Percentiles rank a stretch among this genome's conserved stretches.
These are phyloP conservation scores for Dendrolimus kikuchii DNA, from an alignment of 1,140 invertebrate species.

Conservation along the genomic window DNA sequence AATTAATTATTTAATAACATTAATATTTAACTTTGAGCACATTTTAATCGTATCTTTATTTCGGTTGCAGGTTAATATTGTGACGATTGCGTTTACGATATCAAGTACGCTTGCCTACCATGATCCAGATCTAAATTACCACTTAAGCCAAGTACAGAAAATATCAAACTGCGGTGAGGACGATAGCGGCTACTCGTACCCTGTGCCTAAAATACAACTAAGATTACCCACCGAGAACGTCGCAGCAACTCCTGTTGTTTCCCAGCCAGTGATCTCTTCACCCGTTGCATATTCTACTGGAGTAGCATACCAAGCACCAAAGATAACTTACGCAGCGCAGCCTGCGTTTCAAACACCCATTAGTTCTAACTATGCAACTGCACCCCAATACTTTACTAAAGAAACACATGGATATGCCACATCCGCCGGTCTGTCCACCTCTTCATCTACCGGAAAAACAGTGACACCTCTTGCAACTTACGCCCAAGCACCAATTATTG, in stretches of 20 bases:
- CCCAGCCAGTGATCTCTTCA: slow-evolving; percentile 21
- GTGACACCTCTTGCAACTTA: slow-evolving; percentile 52
- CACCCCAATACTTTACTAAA: slow-evolving; percentile 30
- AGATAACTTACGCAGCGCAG: slow-evolving; percentile 23
- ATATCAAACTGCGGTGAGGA: slow-evolving; percentile 41
- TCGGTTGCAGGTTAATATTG: slow-evolving; percentile 45
- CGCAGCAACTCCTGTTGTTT: slow-evolving; percentile 14
- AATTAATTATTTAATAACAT: no score
- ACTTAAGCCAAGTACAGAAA: slow-evolving; percentile 54
- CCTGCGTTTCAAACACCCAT: slow-evolving; percentile 39
- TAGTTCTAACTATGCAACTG: slow-evolving; percentile 22
- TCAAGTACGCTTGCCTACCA: slow-evolving; percentile 50
- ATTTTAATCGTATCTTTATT: no score
- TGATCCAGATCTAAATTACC: slow-evolving; percentile 68
- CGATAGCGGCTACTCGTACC: slow-evolving; percentile 54
- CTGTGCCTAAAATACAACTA: slow-evolving; percentile 51
- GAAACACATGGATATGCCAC: slow-evolving; percentile 63
- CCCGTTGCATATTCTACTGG: slow-evolving; percentile 16
- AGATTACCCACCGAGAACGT: slow-evolving; percentile 35
- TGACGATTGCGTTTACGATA: slow-evolving; percentile 23
- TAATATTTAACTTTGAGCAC: no score
- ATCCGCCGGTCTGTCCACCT: slow-evolving; percentile 56
- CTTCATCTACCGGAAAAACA: slow-evolving; percentile 25
- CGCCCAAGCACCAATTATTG: slow-evolving; percentile 63
- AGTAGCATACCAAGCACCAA: slow-evolving; percentile 26